These are phyloP conservation scores for Microctonus brassicae DNA, from an alignment of 2,888 invertebrate species.

Conservation along the genomic window DNA sequence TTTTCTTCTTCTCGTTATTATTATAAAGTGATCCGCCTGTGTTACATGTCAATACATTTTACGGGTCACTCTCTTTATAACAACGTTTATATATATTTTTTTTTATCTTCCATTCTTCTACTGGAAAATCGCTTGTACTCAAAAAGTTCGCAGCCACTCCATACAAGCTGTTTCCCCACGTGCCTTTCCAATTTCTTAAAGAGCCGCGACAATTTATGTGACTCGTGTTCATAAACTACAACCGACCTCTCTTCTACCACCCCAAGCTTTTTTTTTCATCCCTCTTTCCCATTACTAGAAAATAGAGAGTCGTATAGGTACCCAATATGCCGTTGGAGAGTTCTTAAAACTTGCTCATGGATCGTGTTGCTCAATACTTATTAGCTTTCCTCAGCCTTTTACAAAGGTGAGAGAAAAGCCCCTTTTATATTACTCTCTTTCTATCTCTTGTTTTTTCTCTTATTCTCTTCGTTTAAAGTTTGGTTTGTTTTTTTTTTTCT, in stretches of 20 bases:
- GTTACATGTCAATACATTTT: neutral
- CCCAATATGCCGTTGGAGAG: constrained; percentile 43
- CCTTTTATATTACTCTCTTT: neutral
- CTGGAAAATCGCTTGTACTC: constrained; percentile 46
- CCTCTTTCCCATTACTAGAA: constrained; percentile 21
- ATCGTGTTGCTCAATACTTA: constrained; percentile 66
- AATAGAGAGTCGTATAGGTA: constrained; percentile 20
- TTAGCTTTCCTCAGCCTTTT: constrained; percentile 56
- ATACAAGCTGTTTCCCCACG: constrained; percentile 67
- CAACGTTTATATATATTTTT: constrained; percentile 35
- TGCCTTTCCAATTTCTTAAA: constrained; percentile 70
- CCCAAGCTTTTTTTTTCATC: neutral
- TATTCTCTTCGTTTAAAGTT: too few relatives aligned
- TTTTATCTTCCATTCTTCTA: constrained; percentile 28
- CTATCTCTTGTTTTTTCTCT: neutral
- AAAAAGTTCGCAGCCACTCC: constrained; percentile 66
- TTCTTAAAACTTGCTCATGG: constrained; percentile 64
- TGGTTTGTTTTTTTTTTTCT: constrained; percentile 8
- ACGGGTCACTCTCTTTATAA: constrained; percentile 16
- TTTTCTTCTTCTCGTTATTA: neutral
- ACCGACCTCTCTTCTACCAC: constrained; percentile 24
- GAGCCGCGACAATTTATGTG: constrained; percentile 70
- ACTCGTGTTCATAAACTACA: constrained; percentile 69
- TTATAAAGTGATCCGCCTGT: neutral
- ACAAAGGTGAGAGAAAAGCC: constrained; percentile 25